Evolutionary conservation across 2,113 vertebrate species (phyloP).

Genomic region (Eonycteris spelaea): DNA sequence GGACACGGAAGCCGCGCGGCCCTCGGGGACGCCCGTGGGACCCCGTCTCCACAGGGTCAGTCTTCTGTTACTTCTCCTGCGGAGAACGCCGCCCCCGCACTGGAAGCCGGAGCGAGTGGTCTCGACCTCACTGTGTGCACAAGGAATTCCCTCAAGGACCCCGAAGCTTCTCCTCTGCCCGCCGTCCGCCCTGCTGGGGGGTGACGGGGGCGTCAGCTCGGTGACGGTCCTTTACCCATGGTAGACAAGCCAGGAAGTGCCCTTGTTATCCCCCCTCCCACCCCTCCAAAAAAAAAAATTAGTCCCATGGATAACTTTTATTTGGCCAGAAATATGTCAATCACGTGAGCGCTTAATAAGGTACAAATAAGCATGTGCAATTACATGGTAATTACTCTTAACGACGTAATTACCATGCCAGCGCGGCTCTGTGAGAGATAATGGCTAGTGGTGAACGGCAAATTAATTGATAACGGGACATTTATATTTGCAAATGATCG

Average conservation of each 20-base stretch:
- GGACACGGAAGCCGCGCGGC: conserved; percentile 64
- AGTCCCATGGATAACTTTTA: conserved; percentile 50
- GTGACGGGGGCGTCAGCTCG: background rate
- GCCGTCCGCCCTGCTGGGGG: background rate
- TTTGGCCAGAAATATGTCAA: conserved; percentile 74
- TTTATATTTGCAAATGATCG: conserved; percentile 71
- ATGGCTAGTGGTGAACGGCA: conserved; percentile 75
- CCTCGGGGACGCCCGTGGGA: conserved; percentile 68
- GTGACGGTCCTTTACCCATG: background rate
- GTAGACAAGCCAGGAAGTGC: background rate
- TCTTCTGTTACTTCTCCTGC: conserved; percentile 57
- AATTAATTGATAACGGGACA: conserved; percentile 83
- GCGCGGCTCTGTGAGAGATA: conserved; percentile 69
- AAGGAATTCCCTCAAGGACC: background rate
- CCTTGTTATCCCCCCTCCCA: background rate
- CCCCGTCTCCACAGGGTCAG: conserved; percentile 43
- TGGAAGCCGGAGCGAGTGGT: conserved; percentile 53
- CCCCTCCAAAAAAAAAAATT: background rate
- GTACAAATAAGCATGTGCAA: conserved; percentile 76
- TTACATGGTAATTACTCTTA: conserved; percentile 80
- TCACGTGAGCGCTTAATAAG: conserved; percentile 63
- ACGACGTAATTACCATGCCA: conserved; percentile 67
- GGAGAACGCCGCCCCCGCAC: conserved; percentile 45
- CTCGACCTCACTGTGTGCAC: background rate
- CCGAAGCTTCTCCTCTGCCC: background rate